phyloP scores from a whole-genome alignment of 1,140 invertebrate species.

The Forficula auricularia region DNA sequence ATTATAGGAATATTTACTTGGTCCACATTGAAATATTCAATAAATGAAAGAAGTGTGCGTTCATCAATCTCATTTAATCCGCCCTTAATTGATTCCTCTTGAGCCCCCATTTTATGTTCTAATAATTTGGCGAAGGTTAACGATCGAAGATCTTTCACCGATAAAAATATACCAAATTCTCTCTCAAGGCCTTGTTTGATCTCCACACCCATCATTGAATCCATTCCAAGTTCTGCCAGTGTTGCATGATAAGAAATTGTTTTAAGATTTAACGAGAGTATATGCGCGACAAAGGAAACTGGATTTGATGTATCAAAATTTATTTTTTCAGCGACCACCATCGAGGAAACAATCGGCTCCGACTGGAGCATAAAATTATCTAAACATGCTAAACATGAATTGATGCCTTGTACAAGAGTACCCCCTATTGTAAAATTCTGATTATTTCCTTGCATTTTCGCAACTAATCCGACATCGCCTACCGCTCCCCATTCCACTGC shows the following conservation, averaged over 20 bases:
- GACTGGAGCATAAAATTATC: constrained; percentile 23
- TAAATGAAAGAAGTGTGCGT: too few relatives aligned
- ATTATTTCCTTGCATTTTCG: constrained; percentile 64
- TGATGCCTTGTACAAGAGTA: constrained; percentile 39
- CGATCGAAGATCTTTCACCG: constrained; percentile 38
- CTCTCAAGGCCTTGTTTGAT: constrained; percentile 49
- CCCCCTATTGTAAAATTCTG: constrained; percentile 45
- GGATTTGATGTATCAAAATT: background rate
- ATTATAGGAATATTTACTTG: too few relatives aligned
- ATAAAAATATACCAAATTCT: constrained; percentile 39
- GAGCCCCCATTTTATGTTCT: too few relatives aligned
- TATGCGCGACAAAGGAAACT: background rate
- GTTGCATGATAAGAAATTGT: constrained; percentile 28
- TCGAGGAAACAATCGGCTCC: constrained; percentile 36
- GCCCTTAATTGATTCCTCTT: too few relatives aligned
- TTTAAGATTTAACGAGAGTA: constrained; percentile 11
- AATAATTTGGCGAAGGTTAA: constrained; percentile 32
- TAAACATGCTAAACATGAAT: constrained; percentile 32
- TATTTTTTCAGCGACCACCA: constrained; percentile 30
- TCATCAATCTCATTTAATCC: too few relatives aligned
- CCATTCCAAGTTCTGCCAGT: constrained; percentile 58
- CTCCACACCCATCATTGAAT: constrained; percentile 78
- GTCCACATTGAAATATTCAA: too few relatives aligned
- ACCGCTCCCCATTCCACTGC: constrained; percentile 31
- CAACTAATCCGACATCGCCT: constrained; percentile 51